Evolutionary conservation across 2,113 vertebrate species (phyloP).

Genomic region (Bubalus kerabau): DNA sequence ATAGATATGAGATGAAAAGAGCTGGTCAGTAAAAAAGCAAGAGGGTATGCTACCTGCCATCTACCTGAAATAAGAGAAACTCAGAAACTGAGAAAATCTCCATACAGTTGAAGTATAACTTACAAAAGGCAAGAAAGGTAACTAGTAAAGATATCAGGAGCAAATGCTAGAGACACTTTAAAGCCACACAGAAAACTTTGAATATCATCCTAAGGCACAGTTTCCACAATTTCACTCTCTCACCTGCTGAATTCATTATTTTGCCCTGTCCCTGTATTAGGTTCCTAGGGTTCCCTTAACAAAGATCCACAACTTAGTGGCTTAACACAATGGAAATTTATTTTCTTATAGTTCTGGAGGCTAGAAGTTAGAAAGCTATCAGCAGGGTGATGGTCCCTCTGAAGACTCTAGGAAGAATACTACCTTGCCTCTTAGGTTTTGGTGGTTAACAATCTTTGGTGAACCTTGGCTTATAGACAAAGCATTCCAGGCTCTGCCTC

Average conservation of each 20-base stretch:
- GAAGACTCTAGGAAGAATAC: background rate
- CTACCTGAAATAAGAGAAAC: background rate
- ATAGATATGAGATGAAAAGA: background rate
- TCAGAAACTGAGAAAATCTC: background rate
- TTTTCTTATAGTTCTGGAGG: background rate
- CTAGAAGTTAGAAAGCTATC: background rate
- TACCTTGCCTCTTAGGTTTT: background rate
- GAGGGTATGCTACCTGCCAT: background rate
- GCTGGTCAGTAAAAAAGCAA: background rate
- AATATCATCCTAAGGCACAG: background rate
- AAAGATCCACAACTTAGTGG: background rate
- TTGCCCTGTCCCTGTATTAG: background rate
- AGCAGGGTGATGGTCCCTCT: background rate
- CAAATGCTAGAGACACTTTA: background rate
- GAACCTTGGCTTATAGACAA: background rate
- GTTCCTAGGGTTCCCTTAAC: background rate
- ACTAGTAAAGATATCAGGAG: background rate
- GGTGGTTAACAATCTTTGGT: background rate
- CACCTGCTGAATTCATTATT: background rate
- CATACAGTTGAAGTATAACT: background rate
- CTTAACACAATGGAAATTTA: background rate
- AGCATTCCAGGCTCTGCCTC: background rate
- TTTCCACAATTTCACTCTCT: background rate
- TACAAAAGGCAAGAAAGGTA: background rate
- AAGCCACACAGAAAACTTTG: background rate